A percentile compares a stretch with the other conserved stretches of the same genome.
Evolutionary conservation across 2,113 vertebrate genomes (phyloP).

Genomic region (Antennarius striatus): DNA sequence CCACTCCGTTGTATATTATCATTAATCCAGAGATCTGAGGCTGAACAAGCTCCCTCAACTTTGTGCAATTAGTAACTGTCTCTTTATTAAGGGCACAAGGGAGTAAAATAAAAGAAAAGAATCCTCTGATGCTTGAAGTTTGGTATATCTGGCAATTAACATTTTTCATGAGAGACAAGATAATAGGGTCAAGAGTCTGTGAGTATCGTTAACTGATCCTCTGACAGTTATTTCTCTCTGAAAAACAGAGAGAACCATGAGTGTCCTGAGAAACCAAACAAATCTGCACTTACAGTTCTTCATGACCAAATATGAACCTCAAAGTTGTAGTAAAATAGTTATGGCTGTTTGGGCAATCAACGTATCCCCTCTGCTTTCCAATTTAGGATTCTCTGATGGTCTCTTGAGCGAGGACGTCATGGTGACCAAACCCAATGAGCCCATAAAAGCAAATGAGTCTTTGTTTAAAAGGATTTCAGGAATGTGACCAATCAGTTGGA

Average conservation of each 20-base stretch:
- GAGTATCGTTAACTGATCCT: conserved; percentile 28
- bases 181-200: conserved; percentile 35
- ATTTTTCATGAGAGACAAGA: conserved; percentile 44
- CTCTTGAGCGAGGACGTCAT: conserved; percentile 57
- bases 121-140: conserved; percentile 29
- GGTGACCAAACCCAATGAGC: conserved; percentile 60
- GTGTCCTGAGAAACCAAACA: conserved; percentile 66
- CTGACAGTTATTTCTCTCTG: conserved; percentile 45
- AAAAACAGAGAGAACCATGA: conserved; percentile 52
- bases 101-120: conserved; percentile 35
- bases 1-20: conserved; percentile 55
- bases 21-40: conserved; percentile 63
- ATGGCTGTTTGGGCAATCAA: conserved; percentile 60
- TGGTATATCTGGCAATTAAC: conserved; percentile 31
- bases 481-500: conserved; percentile 83
- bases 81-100: conserved; percentile 59
- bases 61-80: conserved; percentile 68
- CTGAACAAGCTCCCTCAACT: conserved; percentile 61
- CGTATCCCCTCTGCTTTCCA: conserved; percentile 57
- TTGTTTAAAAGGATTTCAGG: conserved; percentile 71
- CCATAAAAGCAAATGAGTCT: conserved; percentile 67
- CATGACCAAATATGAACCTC: conserved; percentile 76
- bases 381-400: conserved; percentile 58
- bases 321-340: conserved; percentile 59
- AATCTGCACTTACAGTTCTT: conserved; percentile 30